Percentiles rank a stretch among this genome's conserved stretches.
These are phyloP conservation scores for Phalloptychus januarius DNA, from an alignment of 2,797 vertebrate genomes.

Conservation along the genomic window DNA sequence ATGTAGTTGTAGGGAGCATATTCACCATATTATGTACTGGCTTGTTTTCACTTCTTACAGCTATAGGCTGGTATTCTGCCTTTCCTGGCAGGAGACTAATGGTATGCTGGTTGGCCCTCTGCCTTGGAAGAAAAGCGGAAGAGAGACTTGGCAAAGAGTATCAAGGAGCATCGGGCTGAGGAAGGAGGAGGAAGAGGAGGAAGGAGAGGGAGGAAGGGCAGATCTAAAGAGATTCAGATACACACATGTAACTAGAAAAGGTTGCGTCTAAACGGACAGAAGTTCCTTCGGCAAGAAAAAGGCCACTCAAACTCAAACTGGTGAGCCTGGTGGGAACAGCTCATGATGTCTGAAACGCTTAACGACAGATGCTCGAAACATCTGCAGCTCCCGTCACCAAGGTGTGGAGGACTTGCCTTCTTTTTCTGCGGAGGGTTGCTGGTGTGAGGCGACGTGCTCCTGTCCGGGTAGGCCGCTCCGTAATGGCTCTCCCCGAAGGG, in stretches of 20 bases:
- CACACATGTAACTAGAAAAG: constrained; percentile 44
- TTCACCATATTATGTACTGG: constrained; percentile 87
- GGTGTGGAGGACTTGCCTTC: constrained; percentile 87
- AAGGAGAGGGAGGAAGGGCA: constrained; percentile 37
- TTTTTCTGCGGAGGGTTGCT: constrained; percentile 96
- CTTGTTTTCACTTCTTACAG: constrained; percentile 86
- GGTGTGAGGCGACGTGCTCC: constrained; percentile 84
- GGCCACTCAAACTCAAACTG: constrained; percentile 21
- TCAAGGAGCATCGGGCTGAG: constrained; percentile 66
- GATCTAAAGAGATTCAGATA: constrained; percentile 62
- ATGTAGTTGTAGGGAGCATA: constrained; percentile 82
- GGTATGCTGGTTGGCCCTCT: constrained; percentile 84
- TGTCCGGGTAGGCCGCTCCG: constrained; percentile 81
- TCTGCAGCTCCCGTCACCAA: constrained; percentile 1
- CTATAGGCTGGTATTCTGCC: constrained; percentile 85
- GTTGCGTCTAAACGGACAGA: constrained; percentile 11
- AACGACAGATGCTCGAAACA: not conserved
- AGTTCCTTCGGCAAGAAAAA: not conserved
- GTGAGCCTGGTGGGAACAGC: constrained; percentile 31
- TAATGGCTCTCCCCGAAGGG: constrained; percentile 87
- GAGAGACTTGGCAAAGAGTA: constrained; percentile 83
- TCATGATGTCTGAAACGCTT: constrained; percentile 30
- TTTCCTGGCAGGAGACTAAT: constrained; percentile 85
- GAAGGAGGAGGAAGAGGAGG: constrained; percentile 20
- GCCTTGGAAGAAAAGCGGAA: constrained; percentile 86